Base-by-base conservation (phyloP, 2,888 invertebrate species). In the Calephelis perditalis region DNA sequence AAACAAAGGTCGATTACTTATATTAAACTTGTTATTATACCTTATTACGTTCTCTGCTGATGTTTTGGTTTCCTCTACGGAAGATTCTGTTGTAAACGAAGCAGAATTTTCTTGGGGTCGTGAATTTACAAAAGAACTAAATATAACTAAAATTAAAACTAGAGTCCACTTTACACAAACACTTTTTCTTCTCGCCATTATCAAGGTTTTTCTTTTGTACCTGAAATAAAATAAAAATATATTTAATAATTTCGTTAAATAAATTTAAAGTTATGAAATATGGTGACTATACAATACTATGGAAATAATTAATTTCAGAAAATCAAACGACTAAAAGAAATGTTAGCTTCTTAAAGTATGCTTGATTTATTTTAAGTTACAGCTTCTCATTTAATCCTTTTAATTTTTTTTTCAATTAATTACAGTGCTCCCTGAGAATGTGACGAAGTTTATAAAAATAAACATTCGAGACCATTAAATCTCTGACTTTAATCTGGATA, bases 101-200 rank as follows among this genome's bases (percentile, higher is more conserved):
- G 63, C 15, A 49, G 61, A 56, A 47, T 67, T 49, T 36, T 85
- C 83, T 74, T 88, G 89, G 61, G 90, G 89, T 71, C 89, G 82
- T 68, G 83, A 70, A 70, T 73, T 70, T 66, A 84, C 86, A 63
- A 68, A 79, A 68, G 80, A 77, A 78, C 77, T 80, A 72, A 81
- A 72, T 71, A 81, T 62, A 73, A 82, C 76, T 79, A 86, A 69
- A 71, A 86, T 73, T 79, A 89, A 78, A 74, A 86, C 79, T 84
- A 90, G 75, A 77, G 87, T 89, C 88, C 88, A 86, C 70, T 79
- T 82, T 73, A 71, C 72, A 79, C 78, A 78, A 75, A 76, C 82
- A 84, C 81, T 81, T 82, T 86, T 88, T 74, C 82, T 77, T 70
- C 85, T 78, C 80, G 86, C 76, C 90, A 90, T 90, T 55, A 60